Percentiles rank a stretch among this genome's conserved stretches.
Conservation (phyloP, 2,888 invertebrate genomes). For the Cryptocheilus praepositus region DNA sequence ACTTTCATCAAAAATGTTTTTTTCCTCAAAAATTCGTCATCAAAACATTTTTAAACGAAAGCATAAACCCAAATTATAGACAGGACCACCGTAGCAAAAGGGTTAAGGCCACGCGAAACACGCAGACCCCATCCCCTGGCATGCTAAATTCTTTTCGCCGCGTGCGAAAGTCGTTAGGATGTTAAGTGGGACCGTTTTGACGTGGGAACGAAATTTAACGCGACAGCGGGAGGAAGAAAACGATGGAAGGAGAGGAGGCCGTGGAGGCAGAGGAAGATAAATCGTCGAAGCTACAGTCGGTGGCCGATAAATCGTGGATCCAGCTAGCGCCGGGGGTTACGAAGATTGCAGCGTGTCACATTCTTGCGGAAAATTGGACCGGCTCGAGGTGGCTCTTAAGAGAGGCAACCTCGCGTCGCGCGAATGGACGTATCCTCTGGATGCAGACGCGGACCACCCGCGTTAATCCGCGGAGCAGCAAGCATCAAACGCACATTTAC, state of each 20-base stretch:
- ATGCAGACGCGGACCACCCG: constrained; percentile 46
- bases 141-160: not conserved
- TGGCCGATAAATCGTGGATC: constrained; percentile 56
- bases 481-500: too few species aligned
- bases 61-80: too few species aligned
- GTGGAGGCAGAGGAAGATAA: constrained; percentile 43
- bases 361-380: constrained; percentile 58
- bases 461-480: not conserved
- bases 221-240: not conserved
- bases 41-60: too few species aligned
- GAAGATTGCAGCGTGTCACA: constrained; percentile 63
- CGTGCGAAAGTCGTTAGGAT: constrained; percentile 11
- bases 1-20: too few species aligned
- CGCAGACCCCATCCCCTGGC: too few species aligned
- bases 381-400: constrained; percentile 43
- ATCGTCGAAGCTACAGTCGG: constrained; percentile 56
- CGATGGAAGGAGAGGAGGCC: constrained; percentile 20
- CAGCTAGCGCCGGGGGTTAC: constrained; percentile 48
- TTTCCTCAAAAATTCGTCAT: too few species aligned
- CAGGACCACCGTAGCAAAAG: too few species aligned
- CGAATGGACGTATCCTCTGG: constrained; percentile 46
- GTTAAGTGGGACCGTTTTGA: constrained; percentile 21
- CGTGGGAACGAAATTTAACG: not conserved
- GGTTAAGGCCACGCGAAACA: too few species aligned
- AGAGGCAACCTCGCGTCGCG: constrained; percentile 53